Base-by-base conservation (phyloP, 2,113 vertebrate genomes). In the Passer montanus region DNA sequence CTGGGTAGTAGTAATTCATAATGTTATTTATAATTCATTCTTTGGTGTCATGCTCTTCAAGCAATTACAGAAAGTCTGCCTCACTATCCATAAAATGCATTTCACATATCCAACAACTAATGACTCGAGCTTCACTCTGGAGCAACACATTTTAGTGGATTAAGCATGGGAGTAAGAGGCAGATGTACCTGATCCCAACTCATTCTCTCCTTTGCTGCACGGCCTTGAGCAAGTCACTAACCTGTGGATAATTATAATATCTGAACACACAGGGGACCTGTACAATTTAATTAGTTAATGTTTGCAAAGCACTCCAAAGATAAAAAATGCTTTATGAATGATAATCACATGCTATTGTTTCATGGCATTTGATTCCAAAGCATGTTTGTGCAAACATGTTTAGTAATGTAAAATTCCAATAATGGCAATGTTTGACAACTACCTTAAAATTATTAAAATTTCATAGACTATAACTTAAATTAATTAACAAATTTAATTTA, bases 241-340 rank as follows among this genome's bases (percentile, higher is more conserved):
- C 85, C 85, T 87, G 79, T 3, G 7, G 80, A 90, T 82, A 92
- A 90, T 64, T 78, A 37, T 56, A 92, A 81, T 68, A 88, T 84
- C 15, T 77, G 64, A 92, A 80, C 31, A 75, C 72, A 53, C 52
- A 33, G 15, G 79, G 31, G 83, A 94, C 49, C 75, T n/a, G 72
- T 68, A 70, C 41, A 64, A 68, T 92, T 94, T 89, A 92, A 95
- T 93, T 93, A 96, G 72, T 87, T 84, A 93, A 93, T 84, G 73
- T 90, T 81, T 81, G 79, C 76, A 90, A 96, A 90, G 72, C 60
- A 63, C 64, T 81, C n/a, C 55, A 33, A 91, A 93, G 81, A 89
- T 66, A 67, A 75, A 93, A 95, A 60, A 28, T 68, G 68, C 31
- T 63, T 9, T 52, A 52, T 68, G 76, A 96, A 90, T 86, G 63